Conservation (phyloP, 2,113 vertebrate species). For the Engystomops pustulosus region DNA sequence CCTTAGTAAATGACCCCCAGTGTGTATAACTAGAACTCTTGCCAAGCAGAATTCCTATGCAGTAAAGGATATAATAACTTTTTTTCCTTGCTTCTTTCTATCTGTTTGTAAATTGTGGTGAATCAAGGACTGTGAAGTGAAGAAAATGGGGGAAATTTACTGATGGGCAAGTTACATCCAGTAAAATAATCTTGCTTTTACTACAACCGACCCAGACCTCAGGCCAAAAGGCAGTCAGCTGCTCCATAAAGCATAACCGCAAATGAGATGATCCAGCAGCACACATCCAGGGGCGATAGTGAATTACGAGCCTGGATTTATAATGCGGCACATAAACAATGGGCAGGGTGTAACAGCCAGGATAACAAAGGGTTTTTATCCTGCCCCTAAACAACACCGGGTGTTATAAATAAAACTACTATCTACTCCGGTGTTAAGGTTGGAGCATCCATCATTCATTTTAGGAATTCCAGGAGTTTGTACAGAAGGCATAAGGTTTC, state of each 20-base stretch:
- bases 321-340: conserved; percentile 10
- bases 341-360: background rate
- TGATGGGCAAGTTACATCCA: background rate
- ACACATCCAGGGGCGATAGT: background rate
- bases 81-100: background rate
- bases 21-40: background rate
- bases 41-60: background rate
- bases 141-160: background rate
- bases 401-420: conserved; percentile 14
- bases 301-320: conserved; percentile 22
- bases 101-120: background rate
- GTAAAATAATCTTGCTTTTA: background rate
- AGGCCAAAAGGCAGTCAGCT: background rate
- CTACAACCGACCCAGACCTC: background rate
- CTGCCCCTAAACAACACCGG: too few relatives aligned
- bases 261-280: conserved; percentile 19
- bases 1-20: too few relatives aligned
- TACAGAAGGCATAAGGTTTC: too few relatives aligned
- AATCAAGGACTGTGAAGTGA: background rate
- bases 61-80: background rate
- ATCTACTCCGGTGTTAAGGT: background rate
- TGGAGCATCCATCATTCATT: background rate
- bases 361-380: conserved; percentile 26
- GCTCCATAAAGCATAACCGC: conserved; percentile 4
- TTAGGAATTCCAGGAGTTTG: too few relatives aligned